Base-by-base conservation (phyloP, 2,113 vertebrate species). In the Crotalus horridus region DNA sequence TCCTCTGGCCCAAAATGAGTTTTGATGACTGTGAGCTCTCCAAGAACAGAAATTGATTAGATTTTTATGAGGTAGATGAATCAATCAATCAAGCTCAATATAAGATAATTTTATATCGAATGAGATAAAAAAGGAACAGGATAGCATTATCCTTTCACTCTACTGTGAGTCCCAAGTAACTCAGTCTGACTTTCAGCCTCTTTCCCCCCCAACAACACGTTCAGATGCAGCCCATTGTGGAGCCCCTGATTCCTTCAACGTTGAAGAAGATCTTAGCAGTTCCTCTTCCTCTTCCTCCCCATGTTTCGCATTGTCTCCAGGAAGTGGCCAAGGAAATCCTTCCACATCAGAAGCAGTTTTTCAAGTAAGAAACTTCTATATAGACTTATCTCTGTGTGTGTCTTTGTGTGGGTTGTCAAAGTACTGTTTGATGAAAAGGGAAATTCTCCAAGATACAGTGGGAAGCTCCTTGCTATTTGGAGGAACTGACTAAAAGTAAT, bases 221-320 rank as follows among this genome's bases (percentile, higher is more conserved):
- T 23, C 95, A 92, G 98, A 96, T 94, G 87, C 96, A 69, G 91
- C 94, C 91, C 95, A 96, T 53, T 96, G 97, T 58, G 96, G 95
- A 95, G 95, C 97, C 10, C 92, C 97, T 89, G 97, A 98, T 96
- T 97, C 97, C 96, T 95, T 94, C 74, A 92, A 58, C 20, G 98
- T 98, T 95, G 97, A 98, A 97, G 98, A 98, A 93, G 98, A 98
- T 96, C 96, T 98, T 96, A 97, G 97, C 58, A 97, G 97, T 91
- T 97, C 97, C 81, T 96, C 97, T 81, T 97, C 96, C 29, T 97
- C 96, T 95, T 1, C 98, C 93, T 97, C 97, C 92, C 96, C 95
- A 5, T 97, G 96, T 95, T 97, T 97, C 58, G 97, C 97, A 39
- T 95, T 96, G 10, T 95, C 98, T 87, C 96, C 97, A 5, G 87